Evolutionary conservation across 2,113 vertebrate species (phyloP).

Genomic region (Turdus rufiventris): DNA sequence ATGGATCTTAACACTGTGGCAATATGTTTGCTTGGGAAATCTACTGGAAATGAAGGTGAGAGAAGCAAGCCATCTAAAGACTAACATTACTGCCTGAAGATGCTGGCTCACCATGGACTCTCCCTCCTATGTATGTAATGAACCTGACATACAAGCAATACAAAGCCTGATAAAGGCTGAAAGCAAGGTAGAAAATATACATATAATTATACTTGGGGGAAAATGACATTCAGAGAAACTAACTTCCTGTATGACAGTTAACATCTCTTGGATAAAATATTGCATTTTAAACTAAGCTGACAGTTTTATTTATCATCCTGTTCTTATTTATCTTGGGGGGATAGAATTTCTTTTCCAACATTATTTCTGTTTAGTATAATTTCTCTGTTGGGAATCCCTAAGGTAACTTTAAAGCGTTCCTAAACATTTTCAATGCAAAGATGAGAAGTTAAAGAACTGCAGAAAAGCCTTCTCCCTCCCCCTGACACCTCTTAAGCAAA

Average conservation of each 20-base stretch:
- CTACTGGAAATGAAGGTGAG: not conserved
- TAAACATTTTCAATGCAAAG: not conserved
- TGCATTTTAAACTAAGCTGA: not conserved
- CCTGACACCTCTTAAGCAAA: slow-evolving; percentile 32
- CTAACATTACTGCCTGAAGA: not conserved
- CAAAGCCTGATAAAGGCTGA: not conserved
- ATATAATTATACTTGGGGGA: not conserved
- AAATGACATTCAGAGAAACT: not conserved
- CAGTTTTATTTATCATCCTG: not conserved
- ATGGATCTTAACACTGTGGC: not conserved
- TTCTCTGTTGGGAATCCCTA: not conserved
- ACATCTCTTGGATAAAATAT: not conserved
- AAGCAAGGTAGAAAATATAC: not conserved
- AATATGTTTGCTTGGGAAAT: not conserved
- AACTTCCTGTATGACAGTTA: not conserved
- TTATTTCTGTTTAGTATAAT: not conserved
- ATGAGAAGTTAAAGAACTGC: not conserved
- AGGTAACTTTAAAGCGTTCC: not conserved
- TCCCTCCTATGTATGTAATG: not conserved
- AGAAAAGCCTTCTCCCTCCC: not conserved
- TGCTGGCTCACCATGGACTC: not conserved
- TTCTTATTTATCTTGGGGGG: not conserved
- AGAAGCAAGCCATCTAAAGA: not conserved
- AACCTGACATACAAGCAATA: not conserved
- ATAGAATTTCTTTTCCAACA: not conserved